phyloP scores from a whole-genome alignment of 2,888 invertebrate species.

The Ennomos fuscantarius region DNA sequence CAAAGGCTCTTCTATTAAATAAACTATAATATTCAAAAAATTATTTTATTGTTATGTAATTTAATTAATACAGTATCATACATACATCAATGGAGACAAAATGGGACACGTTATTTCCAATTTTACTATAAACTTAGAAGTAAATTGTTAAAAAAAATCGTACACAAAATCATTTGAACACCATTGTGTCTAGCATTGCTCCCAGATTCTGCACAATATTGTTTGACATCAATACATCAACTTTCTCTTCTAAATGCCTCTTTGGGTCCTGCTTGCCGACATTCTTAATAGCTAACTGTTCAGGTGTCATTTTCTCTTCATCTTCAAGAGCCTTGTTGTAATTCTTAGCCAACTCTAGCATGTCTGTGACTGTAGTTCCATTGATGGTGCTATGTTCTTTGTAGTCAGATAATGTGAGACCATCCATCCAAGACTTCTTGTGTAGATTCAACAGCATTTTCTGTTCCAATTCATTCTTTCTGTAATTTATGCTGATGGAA shows the following conservation, averaged over 20 bases:
- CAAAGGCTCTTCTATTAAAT: slow-evolving; percentile 62
- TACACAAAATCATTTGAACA: slow-evolving; percentile 76
- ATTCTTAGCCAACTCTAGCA: slow-evolving; percentile 98
- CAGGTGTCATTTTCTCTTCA: slow-evolving; percentile 99
- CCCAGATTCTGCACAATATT: slow-evolving; percentile 99
- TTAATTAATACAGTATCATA: slow-evolving; percentile 69
- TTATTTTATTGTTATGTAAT: slow-evolving; percentile 70
- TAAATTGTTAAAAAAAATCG: slow-evolving; percentile 51
- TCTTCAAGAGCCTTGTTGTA: slow-evolving; percentile 99
- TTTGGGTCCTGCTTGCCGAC: slow-evolving; percentile 99
- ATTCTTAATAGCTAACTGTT: slow-evolving; percentile 99
- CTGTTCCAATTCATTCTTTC: slow-evolving; percentile 99
- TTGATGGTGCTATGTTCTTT: slow-evolving; percentile 97
- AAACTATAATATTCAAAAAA: slow-evolving; percentile 48
- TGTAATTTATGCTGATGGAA: slow-evolving; percentile 99
- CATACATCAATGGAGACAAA: slow-evolving; percentile 59
- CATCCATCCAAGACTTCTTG: slow-evolving; percentile 99
- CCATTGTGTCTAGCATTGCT: slow-evolving; percentile 94
- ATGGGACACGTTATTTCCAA: slow-evolving; percentile 62
- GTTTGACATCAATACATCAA: slow-evolving; percentile 97
- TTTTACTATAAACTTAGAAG: slow-evolving; percentile 66
- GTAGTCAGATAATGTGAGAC: slow-evolving; percentile 95
- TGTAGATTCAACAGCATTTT: slow-evolving; percentile 99
- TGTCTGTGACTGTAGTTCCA: slow-evolving; percentile 97
- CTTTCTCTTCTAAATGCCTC: slow-evolving; percentile 99